These are phyloP conservation scores for Barbus barbus DNA, from an alignment of 2,113 vertebrate genomes.

Conservation along the genomic window DNA sequence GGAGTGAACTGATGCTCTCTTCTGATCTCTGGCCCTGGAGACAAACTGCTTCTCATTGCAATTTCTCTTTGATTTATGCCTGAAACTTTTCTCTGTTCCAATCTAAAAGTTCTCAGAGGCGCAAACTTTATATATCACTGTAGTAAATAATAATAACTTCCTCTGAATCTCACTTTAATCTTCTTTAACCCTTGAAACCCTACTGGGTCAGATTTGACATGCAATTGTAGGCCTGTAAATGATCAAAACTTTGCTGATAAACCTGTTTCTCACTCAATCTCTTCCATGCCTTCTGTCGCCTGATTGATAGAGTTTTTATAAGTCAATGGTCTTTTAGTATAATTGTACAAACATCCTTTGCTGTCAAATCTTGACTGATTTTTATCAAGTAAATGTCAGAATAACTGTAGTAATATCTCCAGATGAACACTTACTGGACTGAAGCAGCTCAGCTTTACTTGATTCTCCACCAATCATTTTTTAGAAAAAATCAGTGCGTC, in stretches of 20 bases:
- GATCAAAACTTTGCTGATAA: too few relatives aligned
- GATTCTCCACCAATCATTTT: too few relatives aligned
- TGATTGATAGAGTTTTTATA: too few relatives aligned
- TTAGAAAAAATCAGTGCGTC: too few relatives aligned
- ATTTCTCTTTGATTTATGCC: conserved; percentile 17
- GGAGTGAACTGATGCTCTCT: not conserved
- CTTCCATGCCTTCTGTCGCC: too few relatives aligned
- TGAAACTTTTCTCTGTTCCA: conserved; percentile 19
- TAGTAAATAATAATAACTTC: not conserved
- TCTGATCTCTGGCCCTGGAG: conserved; percentile 15
- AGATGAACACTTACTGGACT: too few relatives aligned
- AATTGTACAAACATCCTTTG: not conserved
- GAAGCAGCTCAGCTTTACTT: not conserved
- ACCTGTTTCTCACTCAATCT: too few relatives aligned
- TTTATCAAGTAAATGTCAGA: not conserved
- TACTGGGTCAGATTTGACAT: too few relatives aligned
- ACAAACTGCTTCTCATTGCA: not conserved
- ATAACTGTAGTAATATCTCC: not conserved
- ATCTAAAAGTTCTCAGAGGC: not conserved
- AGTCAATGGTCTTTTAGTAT: too few relatives aligned
- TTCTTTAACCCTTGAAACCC: not conserved
- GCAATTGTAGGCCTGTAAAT: too few relatives aligned
- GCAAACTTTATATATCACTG: not conserved
- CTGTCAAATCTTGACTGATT: not conserved
- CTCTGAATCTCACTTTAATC: not conserved